Percentiles rank a stretch among this genome's conserved stretches.
These are phyloP conservation scores for Esox niger DNA, from an alignment of 2,113 vertebrate species.

Conservation along the genomic window DNA sequence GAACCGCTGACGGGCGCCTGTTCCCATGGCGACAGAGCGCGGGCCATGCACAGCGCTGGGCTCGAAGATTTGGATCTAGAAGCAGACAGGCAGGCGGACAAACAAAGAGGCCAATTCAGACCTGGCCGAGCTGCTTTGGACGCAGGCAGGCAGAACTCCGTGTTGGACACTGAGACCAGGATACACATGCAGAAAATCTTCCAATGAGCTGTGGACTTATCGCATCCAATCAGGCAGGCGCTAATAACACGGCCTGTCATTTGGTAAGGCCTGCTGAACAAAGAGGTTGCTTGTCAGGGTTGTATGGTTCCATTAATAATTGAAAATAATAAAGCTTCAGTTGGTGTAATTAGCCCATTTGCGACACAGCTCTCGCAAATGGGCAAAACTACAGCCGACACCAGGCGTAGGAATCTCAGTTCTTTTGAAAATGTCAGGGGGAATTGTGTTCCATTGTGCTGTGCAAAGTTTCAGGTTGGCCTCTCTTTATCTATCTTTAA, in stretches of 20 bases:
- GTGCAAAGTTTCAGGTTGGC: not conserved
- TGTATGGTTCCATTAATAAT: conserved; percentile 61
- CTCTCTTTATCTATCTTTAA: not conserved
- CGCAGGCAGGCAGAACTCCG: conserved; percentile 63
- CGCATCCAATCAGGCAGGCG: conserved; percentile 65
- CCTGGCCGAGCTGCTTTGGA: conserved; percentile 39
- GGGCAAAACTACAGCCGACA: conserved; percentile 25
- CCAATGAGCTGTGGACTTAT: conserved; percentile 54
- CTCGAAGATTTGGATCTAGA: conserved; percentile 75
- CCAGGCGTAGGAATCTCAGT: conserved; percentile 23
- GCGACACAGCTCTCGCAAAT: conserved; percentile 41
- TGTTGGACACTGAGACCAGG: conserved; percentile 46
- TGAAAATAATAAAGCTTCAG: conserved; percentile 56
- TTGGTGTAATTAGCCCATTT: conserved; percentile 57
- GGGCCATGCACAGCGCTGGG: conserved; percentile 56
- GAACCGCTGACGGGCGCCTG: conserved; percentile 55
- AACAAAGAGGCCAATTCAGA: conserved; percentile 82
- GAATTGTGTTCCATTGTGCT: conserved; percentile 10
- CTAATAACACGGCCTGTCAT: conserved; percentile 74
- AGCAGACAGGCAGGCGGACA: conserved; percentile 47
- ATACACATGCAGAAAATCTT: conserved; percentile 28
- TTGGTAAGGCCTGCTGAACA: conserved; percentile 56
- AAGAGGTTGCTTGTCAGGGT: conserved; percentile 64
- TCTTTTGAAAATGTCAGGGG: conserved; percentile 11
- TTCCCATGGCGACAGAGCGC: conserved; percentile 67